Evolutionary conservation across 2,113 vertebrate species (phyloP).

Genomic region (Lethenteron reissneri): DNA sequence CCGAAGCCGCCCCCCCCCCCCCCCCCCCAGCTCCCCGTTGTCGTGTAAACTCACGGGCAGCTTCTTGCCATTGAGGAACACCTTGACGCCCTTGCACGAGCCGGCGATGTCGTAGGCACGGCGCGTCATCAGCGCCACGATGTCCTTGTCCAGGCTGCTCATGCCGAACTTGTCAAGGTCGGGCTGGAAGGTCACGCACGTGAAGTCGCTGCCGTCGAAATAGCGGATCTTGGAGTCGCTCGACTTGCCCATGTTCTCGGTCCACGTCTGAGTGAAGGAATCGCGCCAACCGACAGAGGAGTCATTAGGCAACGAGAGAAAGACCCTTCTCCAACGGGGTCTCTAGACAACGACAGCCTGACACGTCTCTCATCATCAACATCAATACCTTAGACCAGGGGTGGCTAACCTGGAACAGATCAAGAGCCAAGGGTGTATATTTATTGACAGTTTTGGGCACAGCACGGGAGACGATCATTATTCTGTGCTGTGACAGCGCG

Average conservation of each 20-base stretch:
- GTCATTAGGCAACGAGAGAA: too few species aligned
- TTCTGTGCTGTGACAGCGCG: too few species aligned
- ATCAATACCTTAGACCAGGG: too few species aligned
- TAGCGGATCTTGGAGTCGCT: slow-evolving; percentile 41
- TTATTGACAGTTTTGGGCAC: too few species aligned
- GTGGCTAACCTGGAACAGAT: too few species aligned
- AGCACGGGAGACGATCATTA: too few species aligned
- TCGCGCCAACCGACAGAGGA: neutral
- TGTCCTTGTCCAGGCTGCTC: slow-evolving; percentile 62
- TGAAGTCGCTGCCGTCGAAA: slow-evolving; percentile 65
- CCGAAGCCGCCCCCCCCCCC: too few species aligned
- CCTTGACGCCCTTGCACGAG: slow-evolving; percentile 49
- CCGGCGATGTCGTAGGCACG: slow-evolving; percentile 85
- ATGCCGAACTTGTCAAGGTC: slow-evolving; percentile 93
- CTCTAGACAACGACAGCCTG: too few species aligned
- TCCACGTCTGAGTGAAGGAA: slow-evolving; percentile 51
- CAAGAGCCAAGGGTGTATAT: too few species aligned
- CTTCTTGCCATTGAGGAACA: slow-evolving; percentile 62
- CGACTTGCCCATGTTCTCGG: slow-evolving; percentile 59
- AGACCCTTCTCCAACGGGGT: too few species aligned
- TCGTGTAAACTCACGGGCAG: slow-evolving; percentile 42
- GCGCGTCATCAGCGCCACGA: slow-evolving; percentile 70
- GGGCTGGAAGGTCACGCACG: slow-evolving; percentile 74
- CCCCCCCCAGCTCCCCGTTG: too few species aligned
- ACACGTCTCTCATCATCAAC: too few species aligned